Percentiles rank a stretch among this genome's conserved stretches.
Evolutionary conservation across 2,113 vertebrate species (phyloP).

Genomic region (Cyanoliseus patagonus): DNA sequence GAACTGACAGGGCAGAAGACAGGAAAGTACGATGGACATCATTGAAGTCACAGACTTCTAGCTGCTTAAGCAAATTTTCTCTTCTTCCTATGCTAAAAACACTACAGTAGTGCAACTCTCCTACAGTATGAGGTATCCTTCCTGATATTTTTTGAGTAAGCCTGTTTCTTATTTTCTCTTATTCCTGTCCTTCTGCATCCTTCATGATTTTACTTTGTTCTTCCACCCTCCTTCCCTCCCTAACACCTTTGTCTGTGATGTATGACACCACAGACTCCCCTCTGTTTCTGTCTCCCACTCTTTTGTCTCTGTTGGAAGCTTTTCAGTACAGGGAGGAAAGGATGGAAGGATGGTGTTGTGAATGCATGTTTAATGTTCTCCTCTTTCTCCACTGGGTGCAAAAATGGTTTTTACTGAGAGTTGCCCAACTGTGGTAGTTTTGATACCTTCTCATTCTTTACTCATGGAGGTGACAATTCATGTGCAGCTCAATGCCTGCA

Average conservation of each 20-base stretch:
- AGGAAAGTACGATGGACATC: not conserved
- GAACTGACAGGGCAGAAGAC: not conserved
- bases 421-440: not conserved
- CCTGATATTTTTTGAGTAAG: not conserved
- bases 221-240: not conserved
- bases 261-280: not conserved
- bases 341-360: not conserved
- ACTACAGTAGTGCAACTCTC: not conserved
- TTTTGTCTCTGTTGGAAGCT: not conserved
- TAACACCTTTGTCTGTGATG: not conserved
- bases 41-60: not conserved
- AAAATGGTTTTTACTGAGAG: not conserved
- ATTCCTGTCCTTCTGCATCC: not conserved
- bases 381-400: not conserved
- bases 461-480: not conserved
- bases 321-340: not conserved
- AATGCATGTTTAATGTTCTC: not conserved
- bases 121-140: not conserved
- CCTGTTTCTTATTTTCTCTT: not conserved
- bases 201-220: not conserved
- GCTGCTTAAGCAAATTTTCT: not conserved
- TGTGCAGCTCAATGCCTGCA: not conserved
- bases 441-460: not conserved
- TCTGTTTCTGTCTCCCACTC: not conserved
- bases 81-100: not conserved